A percentile compares a stretch with the other conserved stretches of the same genome.
Evolutionary conservation across 2,113 vertebrate genomes (phyloP).

Genomic region (Kryptolebias marmoratus): DNA sequence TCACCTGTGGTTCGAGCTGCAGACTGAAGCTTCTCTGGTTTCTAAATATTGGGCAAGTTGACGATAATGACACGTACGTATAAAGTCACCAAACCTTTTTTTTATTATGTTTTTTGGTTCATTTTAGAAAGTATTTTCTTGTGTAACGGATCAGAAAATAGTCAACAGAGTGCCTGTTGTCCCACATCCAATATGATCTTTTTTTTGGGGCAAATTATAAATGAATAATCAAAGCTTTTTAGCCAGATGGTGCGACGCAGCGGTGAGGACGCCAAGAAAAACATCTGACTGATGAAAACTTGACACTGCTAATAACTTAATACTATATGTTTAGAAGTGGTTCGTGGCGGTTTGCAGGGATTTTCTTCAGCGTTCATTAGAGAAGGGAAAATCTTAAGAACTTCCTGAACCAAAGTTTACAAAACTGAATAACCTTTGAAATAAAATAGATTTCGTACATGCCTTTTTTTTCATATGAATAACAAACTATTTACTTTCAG

Average conservation of each 20-base stretch:
- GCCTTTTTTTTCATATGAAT: not conserved
- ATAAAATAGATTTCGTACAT: not conserved
- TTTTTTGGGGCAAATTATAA: too few relatives aligned
- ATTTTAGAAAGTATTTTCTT: not conserved
- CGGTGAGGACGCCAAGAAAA: too few relatives aligned
- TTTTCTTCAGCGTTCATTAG: too few relatives aligned
- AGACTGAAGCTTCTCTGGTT: not conserved
- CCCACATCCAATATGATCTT: too few relatives aligned
- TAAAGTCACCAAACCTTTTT: too few relatives aligned
- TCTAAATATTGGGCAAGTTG: slow-evolving; percentile 1
- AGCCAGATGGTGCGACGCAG: too few relatives aligned
- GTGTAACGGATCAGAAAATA: not conserved
- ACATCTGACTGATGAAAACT: too few relatives aligned
- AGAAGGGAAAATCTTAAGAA: not conserved
- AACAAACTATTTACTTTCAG: not conserved
- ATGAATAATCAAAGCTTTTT: too few relatives aligned
- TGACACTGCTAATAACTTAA: too few relatives aligned
- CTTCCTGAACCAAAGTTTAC: not conserved
- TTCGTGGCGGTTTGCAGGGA: too few relatives aligned
- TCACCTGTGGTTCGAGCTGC: not conserved
- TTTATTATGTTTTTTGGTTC: not conserved
- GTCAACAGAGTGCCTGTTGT: too few relatives aligned
- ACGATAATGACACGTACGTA: not conserved
- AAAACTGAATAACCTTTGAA: not conserved
- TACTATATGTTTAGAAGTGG: too few relatives aligned